Evolutionary conservation across 23 tunicate genomes (phyloP).

Genomic region (Halocynthia roretzi): DNA sequence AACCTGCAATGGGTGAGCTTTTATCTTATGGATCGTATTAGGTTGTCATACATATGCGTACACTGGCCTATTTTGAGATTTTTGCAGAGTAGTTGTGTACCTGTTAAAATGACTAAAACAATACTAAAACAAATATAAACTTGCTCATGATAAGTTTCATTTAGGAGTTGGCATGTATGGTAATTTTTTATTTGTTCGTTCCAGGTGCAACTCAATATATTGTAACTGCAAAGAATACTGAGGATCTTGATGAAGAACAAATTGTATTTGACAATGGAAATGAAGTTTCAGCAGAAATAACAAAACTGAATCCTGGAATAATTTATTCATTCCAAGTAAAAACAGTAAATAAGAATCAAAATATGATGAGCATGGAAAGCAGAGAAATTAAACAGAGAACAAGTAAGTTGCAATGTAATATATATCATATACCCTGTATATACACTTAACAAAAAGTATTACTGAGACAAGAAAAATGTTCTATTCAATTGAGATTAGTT

Average conservation of each 20-base stretch:
- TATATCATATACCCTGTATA: too few species aligned
- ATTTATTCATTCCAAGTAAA: constrained; percentile 27
- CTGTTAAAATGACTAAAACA: too few species aligned
- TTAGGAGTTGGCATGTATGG: neutral
- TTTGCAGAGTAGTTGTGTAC: too few species aligned
- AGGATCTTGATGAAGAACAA: neutral
- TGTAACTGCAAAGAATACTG: constrained; percentile 1
- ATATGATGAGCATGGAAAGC: constrained; percentile 12
- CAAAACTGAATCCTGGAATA: constrained; percentile 48
- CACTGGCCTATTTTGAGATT: neutral
- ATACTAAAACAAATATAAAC: too few species aligned
- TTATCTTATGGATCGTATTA: neutral
- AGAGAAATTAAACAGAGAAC: constrained; percentile 34
- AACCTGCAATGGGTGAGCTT: constrained; percentile 19
- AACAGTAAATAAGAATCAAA: constrained; percentile 14
- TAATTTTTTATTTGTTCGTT: neutral
- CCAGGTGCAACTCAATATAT: constrained; percentile 36
- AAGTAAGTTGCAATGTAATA: constrained; percentile 6
- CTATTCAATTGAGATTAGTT: too few species aligned
- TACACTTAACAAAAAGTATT: too few species aligned
- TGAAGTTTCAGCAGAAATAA: neutral
- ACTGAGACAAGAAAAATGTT: too few species aligned
- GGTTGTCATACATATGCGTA: neutral
- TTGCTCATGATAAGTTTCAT: too few species aligned
- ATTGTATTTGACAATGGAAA: neutral